phyloP scores from a whole-genome alignment of 2,797 vertebrate genomes.

The Meda fulgida region DNA sequence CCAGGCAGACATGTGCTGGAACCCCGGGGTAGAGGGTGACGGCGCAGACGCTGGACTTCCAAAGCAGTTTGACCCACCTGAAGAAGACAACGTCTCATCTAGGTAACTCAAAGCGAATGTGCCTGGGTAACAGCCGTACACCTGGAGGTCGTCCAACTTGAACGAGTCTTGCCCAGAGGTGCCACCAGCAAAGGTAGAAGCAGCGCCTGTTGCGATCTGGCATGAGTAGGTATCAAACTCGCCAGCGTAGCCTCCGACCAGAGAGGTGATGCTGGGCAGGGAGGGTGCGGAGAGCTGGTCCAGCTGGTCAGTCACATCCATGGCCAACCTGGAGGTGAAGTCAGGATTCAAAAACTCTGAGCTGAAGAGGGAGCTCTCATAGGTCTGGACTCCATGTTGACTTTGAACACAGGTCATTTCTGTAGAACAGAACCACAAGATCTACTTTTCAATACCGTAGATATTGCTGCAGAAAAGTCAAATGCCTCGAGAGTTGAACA shows the following conservation, averaged over 20 bases:
- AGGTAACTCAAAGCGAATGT: constrained; percentile 80
- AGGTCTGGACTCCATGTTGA: constrained; percentile 84
- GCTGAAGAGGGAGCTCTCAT: constrained; percentile 78
- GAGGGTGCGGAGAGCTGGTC: constrained; percentile 74
- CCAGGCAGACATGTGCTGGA: constrained; percentile 84
- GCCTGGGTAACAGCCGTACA: constrained; percentile 91
- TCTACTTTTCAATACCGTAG: constrained; percentile 47
- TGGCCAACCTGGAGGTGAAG: constrained; percentile 83
- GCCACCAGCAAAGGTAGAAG: constrained; percentile 58
- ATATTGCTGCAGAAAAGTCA: constrained; percentile 6
- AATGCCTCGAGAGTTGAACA: background rate
- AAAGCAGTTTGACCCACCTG: constrained; percentile 89
- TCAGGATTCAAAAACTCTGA: constrained; percentile 84
- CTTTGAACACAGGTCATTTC: constrained; percentile 97
- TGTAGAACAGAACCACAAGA: constrained; percentile 64
- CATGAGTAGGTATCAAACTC: constrained; percentile 92
- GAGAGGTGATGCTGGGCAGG: constrained; percentile 88
- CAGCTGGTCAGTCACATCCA: constrained; percentile 77
- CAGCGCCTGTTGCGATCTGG: constrained; percentile 82
- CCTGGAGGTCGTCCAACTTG: constrained; percentile 90
- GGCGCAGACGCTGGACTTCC: constrained; percentile 86
- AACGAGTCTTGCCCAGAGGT: constrained; percentile 76
- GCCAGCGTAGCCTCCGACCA: constrained; percentile 83
- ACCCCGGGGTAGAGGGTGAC: constrained; percentile 86
- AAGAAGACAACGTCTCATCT: constrained; percentile 87